Evolutionary conservation across 1,140 invertebrate species (phyloP).

Genomic region (Cherax destructor): DNA sequence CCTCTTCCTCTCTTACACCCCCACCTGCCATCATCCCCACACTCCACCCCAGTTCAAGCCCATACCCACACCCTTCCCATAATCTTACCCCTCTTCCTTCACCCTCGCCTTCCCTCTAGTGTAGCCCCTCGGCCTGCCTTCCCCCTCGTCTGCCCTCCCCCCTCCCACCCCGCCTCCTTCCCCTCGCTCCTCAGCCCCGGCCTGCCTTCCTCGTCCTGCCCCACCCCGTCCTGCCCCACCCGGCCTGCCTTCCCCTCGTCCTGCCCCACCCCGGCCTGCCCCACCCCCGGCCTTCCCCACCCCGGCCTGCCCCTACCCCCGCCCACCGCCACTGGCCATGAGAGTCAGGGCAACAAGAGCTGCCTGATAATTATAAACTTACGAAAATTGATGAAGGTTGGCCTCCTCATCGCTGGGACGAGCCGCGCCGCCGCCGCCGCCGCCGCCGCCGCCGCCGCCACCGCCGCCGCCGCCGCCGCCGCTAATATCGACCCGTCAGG

Average conservation of each 20-base stretch:
- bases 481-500: constrained; percentile 54
- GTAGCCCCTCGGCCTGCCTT: too few relatives aligned
- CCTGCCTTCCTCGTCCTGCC: background rate
- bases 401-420: background rate
- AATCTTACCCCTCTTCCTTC: background rate
- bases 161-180: background rate
- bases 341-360: constrained; percentile 24
- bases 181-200: background rate
- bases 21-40: background rate
- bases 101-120: background rate
- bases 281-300: background rate
- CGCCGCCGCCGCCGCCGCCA: background rate
- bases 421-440: background rate
- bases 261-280: background rate
- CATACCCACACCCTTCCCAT: background rate
- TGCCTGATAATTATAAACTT: constrained; percentile 64
- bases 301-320: background rate
- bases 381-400: constrained; percentile 34
- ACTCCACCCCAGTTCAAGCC: background rate
- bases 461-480: background rate
- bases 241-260: background rate
- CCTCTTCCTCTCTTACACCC: background rate
- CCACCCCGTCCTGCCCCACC: too few relatives aligned
- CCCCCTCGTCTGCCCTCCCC: background rate
- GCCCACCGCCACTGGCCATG: background rate